Conservation (phyloP, 2,888 invertebrate species). For the Agonopterix arenella region DNA sequence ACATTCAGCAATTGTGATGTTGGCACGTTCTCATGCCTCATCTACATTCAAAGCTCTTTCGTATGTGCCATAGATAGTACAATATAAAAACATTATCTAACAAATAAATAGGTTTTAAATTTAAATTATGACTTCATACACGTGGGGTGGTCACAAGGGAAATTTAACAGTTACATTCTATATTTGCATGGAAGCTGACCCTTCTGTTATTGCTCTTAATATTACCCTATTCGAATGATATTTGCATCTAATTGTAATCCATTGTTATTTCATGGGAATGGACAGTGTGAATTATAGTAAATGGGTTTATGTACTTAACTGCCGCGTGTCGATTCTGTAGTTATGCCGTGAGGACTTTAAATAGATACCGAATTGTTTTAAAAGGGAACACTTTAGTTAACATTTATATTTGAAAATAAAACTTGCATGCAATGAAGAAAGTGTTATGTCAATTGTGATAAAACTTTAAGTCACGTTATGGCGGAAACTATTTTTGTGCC, state of each 20-base stretch:
- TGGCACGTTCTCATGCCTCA: too few species aligned
- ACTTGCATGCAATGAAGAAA: too few species aligned
- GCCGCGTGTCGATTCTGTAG: too few species aligned
- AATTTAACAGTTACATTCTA: slow-evolving; percentile 46
- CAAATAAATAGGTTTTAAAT: slow-evolving; percentile 8
- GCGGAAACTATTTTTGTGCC: too few species aligned
- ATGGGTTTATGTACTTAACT: background rate
- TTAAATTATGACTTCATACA: slow-evolving; percentile 38
- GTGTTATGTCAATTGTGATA: too few species aligned
- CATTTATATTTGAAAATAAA: too few species aligned
- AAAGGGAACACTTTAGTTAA: too few species aligned
- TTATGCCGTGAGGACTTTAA: too few species aligned
- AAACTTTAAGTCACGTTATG: too few species aligned
- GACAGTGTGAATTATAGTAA: slow-evolving; percentile 16
- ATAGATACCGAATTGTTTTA: too few species aligned
- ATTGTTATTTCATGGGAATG: slow-evolving; percentile 66
- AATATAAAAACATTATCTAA: slow-evolving; percentile 12
- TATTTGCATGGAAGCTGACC: slow-evolving; percentile 63
- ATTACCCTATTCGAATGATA: slow-evolving; percentile 52
- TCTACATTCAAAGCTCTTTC: too few species aligned
- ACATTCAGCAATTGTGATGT: too few species aligned
- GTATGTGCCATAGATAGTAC: background rate
- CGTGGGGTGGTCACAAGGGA: slow-evolving; percentile 57
- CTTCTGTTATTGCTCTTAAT: slow-evolving; percentile 45
- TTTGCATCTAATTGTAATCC: slow-evolving; percentile 70